Evolutionary conservation across 2,797 vertebrate species (phyloP).

Genomic region (Psittacula echo): DNA sequence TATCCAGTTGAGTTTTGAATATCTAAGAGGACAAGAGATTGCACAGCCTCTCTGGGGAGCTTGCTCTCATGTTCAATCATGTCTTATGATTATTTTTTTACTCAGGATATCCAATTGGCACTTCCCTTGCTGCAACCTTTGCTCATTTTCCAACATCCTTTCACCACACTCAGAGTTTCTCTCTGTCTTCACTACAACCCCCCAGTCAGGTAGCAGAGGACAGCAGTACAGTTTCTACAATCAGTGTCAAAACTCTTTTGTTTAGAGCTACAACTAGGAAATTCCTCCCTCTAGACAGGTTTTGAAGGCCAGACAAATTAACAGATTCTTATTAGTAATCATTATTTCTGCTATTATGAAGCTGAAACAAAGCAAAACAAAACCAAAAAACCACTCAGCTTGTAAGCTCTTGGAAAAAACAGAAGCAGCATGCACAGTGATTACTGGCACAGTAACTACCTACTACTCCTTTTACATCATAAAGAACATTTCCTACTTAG

Average conservation of each 20-base stretch:
- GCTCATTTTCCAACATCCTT: background rate
- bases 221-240: background rate
- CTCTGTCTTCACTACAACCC: background rate
- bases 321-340: background rate
- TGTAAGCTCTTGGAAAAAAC: background rate
- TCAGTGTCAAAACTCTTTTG: background rate
- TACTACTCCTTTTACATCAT: background rate
- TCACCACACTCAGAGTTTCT: background rate
- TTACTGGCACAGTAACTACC: background rate
- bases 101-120: background rate
- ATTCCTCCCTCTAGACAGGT: background rate
- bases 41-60: background rate
- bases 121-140: background rate
- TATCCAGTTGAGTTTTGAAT: background rate
- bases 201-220: background rate
- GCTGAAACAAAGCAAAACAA: background rate
- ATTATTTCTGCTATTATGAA: background rate
- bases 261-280: background rate
- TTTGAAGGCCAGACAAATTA: background rate
- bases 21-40: background rate
- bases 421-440: background rate
- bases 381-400: background rate
- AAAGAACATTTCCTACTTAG: background rate
- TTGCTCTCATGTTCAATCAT: background rate
- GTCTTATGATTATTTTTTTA: background rate